Evolutionary conservation across 2,888 invertebrate species (phyloP).

Genomic region (Notodonta ziczac): DNA sequence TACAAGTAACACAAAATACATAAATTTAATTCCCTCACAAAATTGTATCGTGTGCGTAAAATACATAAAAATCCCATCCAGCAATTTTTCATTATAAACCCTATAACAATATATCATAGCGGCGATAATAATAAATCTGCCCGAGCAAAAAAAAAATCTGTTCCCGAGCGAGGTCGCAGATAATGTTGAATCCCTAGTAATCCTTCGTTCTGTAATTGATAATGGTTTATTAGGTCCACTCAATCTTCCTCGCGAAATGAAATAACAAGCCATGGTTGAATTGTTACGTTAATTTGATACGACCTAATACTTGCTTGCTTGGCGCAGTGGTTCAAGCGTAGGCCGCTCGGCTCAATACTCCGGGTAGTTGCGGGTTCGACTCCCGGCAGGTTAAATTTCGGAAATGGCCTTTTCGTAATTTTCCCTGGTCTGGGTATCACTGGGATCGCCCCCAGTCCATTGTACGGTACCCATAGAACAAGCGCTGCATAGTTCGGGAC

Average conservation of each 20-base stretch:
- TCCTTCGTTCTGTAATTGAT: slow-evolving; percentile 26
- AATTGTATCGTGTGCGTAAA: too few relatives aligned
- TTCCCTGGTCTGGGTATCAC: too few relatives aligned
- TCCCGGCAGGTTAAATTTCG: too few relatives aligned
- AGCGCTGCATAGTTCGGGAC: too few relatives aligned
- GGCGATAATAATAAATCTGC: slow-evolving; percentile 24
- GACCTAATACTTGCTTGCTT: background rate
- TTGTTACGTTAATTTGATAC: background rate
- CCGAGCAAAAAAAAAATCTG: background rate
- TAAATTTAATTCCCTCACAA: too few relatives aligned
- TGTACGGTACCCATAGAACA: too few relatives aligned
- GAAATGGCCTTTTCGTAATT: too few relatives aligned
- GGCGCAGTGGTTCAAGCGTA: too few relatives aligned
- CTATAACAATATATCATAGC: slow-evolving; percentile 8
- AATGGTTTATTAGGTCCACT: slow-evolving; percentile 28
- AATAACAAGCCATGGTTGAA: slow-evolving; percentile 9
- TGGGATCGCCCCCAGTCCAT: too few relatives aligned
- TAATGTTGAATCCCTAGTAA: slow-evolving; percentile 35
- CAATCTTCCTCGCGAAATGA: slow-evolving; percentile 26
- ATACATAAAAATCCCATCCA: background rate
- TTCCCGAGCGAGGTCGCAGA: slow-evolving; percentile 28
- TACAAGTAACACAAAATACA: too few relatives aligned
- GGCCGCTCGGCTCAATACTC: too few relatives aligned
- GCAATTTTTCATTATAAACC: slow-evolving; percentile 7
- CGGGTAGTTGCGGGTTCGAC: too few relatives aligned